These are phyloP conservation scores for Scaeva pyrastri DNA, from an alignment of 2,888 invertebrate species.

Conservation along the genomic window DNA sequence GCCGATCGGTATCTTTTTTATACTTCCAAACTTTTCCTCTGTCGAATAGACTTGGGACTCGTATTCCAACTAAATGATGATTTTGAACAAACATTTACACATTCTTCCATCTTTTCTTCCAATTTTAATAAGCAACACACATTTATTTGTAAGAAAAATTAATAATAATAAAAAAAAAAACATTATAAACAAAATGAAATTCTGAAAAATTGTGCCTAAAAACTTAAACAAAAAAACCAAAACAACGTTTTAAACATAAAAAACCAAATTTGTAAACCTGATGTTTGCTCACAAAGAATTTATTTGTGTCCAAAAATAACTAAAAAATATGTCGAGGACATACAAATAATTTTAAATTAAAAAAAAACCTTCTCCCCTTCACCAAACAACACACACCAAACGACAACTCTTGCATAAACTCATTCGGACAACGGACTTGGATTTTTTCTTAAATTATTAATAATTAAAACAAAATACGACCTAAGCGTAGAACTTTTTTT, in stretches of 20 bases:
- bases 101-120: conserved; percentile 41
- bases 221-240: conserved; percentile 45
- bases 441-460: conserved; percentile 63
- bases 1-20: too few species aligned
- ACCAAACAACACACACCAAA: conserved; percentile 29
- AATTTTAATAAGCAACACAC: conserved; percentile 26
- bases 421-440: conserved; percentile 67
- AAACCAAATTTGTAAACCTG: conserved; percentile 58
- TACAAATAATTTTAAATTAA: conserved; percentile 40
- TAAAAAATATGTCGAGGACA: conserved; percentile 27
- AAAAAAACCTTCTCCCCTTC: conserved; percentile 12
- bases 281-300: conserved; percentile 67
- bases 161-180: conserved; percentile 31
- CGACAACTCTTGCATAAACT: conserved; percentile 69
- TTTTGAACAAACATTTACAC: conserved; percentile 34
- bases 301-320: conserved; percentile 54
- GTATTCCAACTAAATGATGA: background rate
- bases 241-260: conserved; percentile 33
- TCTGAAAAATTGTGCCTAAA: conserved; percentile 73
- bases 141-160: conserved; percentile 42
- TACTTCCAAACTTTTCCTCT: background rate
- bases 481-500: conserved; percentile 37
- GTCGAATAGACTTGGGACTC: background rate
- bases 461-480: conserved; percentile 32
- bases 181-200: conserved; percentile 62